phyloP scores from a whole-genome alignment of 2,888 invertebrate genomes.

The Spialia ferax region DNA sequence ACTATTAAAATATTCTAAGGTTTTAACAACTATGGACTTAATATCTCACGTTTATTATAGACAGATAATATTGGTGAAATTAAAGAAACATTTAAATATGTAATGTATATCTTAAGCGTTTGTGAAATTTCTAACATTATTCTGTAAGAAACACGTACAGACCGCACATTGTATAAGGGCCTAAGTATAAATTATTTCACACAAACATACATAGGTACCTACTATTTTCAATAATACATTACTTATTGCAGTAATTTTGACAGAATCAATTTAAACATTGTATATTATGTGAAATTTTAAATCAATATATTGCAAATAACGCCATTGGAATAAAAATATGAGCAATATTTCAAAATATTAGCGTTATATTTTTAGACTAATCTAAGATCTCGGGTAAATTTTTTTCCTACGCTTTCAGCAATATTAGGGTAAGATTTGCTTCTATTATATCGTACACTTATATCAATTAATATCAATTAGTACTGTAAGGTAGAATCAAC shows the following conservation, averaged over 20 bases:
- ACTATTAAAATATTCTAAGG: not conserved
- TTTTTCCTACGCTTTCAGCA: slow-evolving; percentile 67
- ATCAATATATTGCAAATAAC: not conserved
- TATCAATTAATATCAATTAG: slow-evolving; percentile 81
- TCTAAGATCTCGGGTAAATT: slow-evolving; percentile 40
- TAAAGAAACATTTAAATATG: not conserved
- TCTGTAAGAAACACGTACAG: not conserved
- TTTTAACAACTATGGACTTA: not conserved
- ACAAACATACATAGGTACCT: too few relatives aligned
- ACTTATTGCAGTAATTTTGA: not conserved
- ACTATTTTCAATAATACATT: not conserved
- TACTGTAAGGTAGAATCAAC: slow-evolving; percentile 72
- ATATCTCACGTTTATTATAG: not conserved
- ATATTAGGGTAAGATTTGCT: slow-evolving; percentile 67
- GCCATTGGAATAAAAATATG: not conserved
- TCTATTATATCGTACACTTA: slow-evolving; percentile 57
- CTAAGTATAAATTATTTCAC: not conserved
- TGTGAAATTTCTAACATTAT: slow-evolving; percentile 4
- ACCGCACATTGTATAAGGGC: slow-evolving; percentile 13
- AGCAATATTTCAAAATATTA: slow-evolving; percentile 1
- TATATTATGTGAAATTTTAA: not conserved
- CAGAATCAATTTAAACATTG: not conserved
- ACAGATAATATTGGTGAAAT: not conserved
- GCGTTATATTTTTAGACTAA: slow-evolving; percentile 50
- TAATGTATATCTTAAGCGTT: not conserved